Percentiles rank a stretch among this genome's conserved stretches.
Conservation (phyloP, 2,888 invertebrate genomes). For the Melanostoma scalare region DNA sequence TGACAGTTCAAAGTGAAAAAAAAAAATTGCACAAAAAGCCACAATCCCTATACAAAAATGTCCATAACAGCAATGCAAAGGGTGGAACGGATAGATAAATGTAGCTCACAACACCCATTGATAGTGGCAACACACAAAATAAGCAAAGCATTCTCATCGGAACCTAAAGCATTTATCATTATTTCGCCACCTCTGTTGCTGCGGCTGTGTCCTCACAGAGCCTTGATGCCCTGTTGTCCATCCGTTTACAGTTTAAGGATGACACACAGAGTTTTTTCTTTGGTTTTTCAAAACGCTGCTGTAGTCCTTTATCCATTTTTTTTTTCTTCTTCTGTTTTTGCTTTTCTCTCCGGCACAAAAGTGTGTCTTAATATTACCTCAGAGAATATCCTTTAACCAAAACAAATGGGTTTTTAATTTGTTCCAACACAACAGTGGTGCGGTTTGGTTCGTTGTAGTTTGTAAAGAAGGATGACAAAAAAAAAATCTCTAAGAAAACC, state of each 20-base stretch:
- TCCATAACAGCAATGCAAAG: too few species aligned
- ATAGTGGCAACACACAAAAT: background rate
- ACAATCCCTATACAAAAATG: too few species aligned
- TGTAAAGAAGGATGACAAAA: conserved; percentile 6
- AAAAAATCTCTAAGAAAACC: background rate
- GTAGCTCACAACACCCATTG: too few species aligned
- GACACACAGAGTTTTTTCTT: conserved; percentile 34
- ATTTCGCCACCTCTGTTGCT: conserved; percentile 49
- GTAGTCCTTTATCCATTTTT: conserved; percentile 9
- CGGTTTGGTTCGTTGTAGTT: conserved; percentile 38
- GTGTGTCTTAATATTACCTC: conserved; percentile 75
- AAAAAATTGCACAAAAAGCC: too few species aligned
- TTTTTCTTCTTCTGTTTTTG: background rate
- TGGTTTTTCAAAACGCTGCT: conserved; percentile 24
- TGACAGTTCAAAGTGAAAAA: too few species aligned
- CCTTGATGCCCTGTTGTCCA: conserved; percentile 42
- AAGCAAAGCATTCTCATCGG: conserved; percentile 46
- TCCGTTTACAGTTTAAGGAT: conserved; percentile 55
- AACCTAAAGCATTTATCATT: conserved; percentile 69
- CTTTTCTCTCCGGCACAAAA: conserved; percentile 39
- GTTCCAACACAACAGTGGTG: conserved; percentile 74
- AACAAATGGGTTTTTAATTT: conserved; percentile 82
- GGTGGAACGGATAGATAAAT: too few species aligned
- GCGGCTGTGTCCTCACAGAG: conserved; percentile 31
- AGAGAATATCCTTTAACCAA: conserved; percentile 78